These are phyloP conservation scores for Leuciscus idus DNA, from an alignment of 2,113 vertebrate species.

Conservation along the genomic window DNA sequence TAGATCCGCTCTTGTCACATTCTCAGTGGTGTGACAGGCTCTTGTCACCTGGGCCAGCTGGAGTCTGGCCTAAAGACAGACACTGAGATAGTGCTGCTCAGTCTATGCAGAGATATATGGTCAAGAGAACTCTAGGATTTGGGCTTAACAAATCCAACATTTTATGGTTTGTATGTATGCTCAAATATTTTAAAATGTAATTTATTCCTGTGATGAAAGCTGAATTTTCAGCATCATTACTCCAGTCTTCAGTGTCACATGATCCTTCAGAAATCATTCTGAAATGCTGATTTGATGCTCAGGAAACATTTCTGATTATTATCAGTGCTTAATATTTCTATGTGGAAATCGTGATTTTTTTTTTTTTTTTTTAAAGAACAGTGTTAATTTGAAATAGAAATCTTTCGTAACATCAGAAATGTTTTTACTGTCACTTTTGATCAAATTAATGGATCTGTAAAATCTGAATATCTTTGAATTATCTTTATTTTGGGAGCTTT, in stretches of 20 bases:
- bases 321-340: neutral
- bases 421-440: neutral
- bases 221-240: neutral
- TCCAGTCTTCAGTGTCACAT: neutral
- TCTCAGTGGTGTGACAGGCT: slow-evolving; percentile 66
- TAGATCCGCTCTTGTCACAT: slow-evolving; percentile 72
- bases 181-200: neutral
- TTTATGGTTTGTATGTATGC: neutral
- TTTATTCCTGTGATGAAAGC: neutral
- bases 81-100: slow-evolving; percentile 28
- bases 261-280: neutral
- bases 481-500: neutral
- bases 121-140: neutral
- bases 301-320: neutral
- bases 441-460: neutral
- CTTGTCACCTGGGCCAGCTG: slow-evolving; percentile 69
- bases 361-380: neutral
- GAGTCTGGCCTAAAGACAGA: slow-evolving; percentile 58
- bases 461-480: neutral
- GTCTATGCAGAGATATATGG: neutral
- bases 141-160: neutral
- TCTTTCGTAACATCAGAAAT: neutral
- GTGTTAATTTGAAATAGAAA: neutral
- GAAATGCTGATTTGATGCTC: neutral
- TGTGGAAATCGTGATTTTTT: neutral